These are phyloP conservation scores for Echeneis naucrates DNA, from an alignment of 2,797 vertebrate species.

Conservation along the genomic window DNA sequence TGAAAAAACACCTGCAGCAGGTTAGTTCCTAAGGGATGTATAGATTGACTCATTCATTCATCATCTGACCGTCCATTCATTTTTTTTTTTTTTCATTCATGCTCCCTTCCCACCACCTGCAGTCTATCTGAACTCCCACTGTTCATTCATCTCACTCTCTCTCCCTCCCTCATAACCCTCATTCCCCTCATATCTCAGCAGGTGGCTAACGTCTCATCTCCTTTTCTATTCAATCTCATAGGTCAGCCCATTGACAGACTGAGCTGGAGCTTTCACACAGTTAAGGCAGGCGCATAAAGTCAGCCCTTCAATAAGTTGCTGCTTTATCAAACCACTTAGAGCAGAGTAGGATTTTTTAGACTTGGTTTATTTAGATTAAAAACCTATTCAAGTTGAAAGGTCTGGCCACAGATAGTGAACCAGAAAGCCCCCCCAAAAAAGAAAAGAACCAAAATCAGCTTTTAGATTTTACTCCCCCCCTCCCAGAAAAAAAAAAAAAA, in stretches of 20 bases:
- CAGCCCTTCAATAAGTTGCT: conserved; percentile 19
- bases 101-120: conserved; percentile 44
- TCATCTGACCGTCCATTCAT: conserved; percentile 35
- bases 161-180: background rate
- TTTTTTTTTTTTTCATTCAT: conserved; percentile 61
- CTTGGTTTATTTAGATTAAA: conserved; percentile 6
- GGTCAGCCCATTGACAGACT: conserved; percentile 58
- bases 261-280: conserved; percentile 21
- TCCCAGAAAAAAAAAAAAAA: conserved; percentile 40
- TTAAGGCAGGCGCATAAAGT: conserved; percentile 22
- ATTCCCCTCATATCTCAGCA: conserved; percentile 35
- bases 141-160: conserved; percentile 32
- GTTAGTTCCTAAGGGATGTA: conserved; percentile 28
- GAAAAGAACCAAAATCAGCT: background rate
- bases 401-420: background rate
- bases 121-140: conserved; percentile 42
- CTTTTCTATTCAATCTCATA: conserved; percentile 38
- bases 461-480: background rate
- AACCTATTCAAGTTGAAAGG: background rate
- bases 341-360: background rate
- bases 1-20: conserved; percentile 45
- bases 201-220: conserved; percentile 62
- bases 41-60: conserved; percentile 46
- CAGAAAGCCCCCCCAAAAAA: background rate
- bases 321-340: conserved; percentile 31